Conservation (phyloP, 2,888 invertebrate genomes). For the Amphipoea lucens region DNA sequence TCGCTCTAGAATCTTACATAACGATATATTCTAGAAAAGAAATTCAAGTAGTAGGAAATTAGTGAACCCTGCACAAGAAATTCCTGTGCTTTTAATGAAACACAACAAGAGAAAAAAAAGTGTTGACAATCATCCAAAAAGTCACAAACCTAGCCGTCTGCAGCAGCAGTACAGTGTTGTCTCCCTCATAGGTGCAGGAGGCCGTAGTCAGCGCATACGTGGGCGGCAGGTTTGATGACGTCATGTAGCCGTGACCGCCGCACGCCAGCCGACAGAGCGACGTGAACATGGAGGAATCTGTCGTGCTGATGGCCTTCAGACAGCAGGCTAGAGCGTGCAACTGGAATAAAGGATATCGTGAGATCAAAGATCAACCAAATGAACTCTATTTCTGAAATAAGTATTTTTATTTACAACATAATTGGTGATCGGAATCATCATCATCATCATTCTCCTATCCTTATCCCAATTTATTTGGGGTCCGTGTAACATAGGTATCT, state of each 20-base stretch:
- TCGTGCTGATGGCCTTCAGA: constrained; percentile 96
- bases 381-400: neutral
- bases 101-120: neutral
- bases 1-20: neutral
- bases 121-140: neutral
- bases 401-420: neutral
- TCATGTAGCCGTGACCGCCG: constrained; percentile 98
- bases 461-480: neutral
- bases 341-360: constrained; percentile 83
- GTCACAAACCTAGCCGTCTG: constrained; percentile 94
- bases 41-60: neutral
- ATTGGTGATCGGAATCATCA: neutral
- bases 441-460: neutral
- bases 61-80: neutral
- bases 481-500: neutral
- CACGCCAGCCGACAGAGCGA: constrained; percentile 96
- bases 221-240: constrained; percentile 95
- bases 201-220: constrained; percentile 95
- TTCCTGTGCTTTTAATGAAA: neutral
- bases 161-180: constrained; percentile 97
- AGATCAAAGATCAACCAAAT: neutral
- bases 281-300: constrained; percentile 93
- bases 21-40: neutral
- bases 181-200: constrained; percentile 98
- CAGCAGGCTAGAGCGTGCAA: constrained; percentile 97